phyloP scores from a whole-genome alignment of 2,113 vertebrate genomes.

The Oryzias javanicus region DNA sequence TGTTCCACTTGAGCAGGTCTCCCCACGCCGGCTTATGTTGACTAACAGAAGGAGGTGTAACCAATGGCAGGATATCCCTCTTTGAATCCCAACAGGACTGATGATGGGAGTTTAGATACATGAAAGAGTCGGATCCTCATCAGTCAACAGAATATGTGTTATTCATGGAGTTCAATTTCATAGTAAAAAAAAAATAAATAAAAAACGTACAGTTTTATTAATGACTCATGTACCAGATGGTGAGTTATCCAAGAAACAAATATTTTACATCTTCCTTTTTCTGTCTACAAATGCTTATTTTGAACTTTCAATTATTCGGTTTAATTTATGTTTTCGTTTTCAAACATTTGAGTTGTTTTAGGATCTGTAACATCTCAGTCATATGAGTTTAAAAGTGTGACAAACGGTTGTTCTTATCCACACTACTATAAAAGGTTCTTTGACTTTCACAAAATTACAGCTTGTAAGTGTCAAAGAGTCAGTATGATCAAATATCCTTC shows the following conservation, averaged over 20 bases:
- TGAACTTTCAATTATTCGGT: background rate
- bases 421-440: no score
- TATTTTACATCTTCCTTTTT: no score
- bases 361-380: no score
- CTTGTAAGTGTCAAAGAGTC: no score
- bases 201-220: conserved; percentile 39
- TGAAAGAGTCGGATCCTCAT: conserved; percentile 6
- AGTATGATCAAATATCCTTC: no score
- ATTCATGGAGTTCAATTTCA: conserved; percentile 36
- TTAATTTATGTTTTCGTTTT: background rate
- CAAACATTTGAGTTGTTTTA: background rate
- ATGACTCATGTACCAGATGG: conserved; percentile 31
- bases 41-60: conserved; percentile 43
- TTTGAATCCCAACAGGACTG: conserved; percentile 34
- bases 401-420: no score
- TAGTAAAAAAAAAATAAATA: conserved; percentile 12
- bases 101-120: conserved; percentile 21
- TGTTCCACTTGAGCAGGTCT: conserved; percentile 30
- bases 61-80: conserved; percentile 54
- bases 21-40: conserved; percentile 20
- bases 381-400: no score
- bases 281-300: background rate
- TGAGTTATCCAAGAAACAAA: conserved; percentile 20
- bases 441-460: no score
- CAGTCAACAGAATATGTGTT: conserved; percentile 30